phyloP scores from a whole-genome alignment of 2,888 invertebrate species.

The Limnephilus marmoratus region DNA sequence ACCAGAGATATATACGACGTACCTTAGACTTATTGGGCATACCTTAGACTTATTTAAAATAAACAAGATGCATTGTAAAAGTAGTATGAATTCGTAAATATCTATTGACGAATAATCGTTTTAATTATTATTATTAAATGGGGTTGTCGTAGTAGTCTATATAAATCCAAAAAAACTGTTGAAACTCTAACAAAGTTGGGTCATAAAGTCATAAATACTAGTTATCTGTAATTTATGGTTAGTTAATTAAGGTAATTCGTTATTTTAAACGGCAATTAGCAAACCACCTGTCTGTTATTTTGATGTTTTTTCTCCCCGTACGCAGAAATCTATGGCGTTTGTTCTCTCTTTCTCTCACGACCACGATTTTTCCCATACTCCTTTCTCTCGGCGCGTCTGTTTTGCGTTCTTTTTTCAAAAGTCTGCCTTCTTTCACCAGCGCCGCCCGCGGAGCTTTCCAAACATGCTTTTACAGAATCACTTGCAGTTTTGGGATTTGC shows the following conservation, averaged over 20 bases:
- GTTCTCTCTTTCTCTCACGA: constrained; percentile 10
- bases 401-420: constrained; percentile 22
- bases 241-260: not conserved
- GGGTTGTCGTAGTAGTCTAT: no score
- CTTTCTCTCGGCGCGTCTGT: constrained; percentile 36
- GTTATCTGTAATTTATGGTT: not conserved
- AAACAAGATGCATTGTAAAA: no score
- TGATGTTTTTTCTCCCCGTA: not conserved
- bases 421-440: constrained; percentile 13
- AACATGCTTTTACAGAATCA: not conserved
- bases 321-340: not conserved
- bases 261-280: not conserved
- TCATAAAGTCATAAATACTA: not conserved
- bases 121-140: no score
- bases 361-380: constrained; percentile 33
- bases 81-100: no score
- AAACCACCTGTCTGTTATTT: not conserved
- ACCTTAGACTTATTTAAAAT: no score
- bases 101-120: no score
- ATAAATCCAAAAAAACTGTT: not conserved
- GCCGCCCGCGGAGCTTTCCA: constrained; percentile 12
- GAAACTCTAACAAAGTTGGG: not conserved
- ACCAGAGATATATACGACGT: no score
- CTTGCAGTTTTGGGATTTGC: not conserved
- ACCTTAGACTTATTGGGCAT: no score